Base-by-base conservation (phyloP, 2,797 vertebrate genomes). In the Picus viridis region DNA sequence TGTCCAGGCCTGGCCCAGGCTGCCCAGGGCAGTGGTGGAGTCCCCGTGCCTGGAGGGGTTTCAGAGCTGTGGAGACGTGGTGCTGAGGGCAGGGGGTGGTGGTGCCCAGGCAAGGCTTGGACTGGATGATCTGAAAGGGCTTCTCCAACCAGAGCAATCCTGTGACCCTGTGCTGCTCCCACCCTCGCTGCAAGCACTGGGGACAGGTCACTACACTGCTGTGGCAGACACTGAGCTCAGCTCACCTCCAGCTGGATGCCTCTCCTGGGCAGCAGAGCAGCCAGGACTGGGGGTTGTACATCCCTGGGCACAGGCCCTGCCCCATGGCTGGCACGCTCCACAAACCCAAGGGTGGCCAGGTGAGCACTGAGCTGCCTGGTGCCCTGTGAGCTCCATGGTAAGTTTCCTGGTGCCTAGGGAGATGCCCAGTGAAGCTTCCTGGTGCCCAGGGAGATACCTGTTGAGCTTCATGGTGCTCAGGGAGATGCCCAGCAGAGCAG, bases 141-240 rank as follows among this genome's bases (percentile, higher is more conserved):
- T 29, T 18, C 30, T 16, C 54, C 16, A 56, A 56, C 27, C 53
- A 16, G 17, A 56, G 10, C 53, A 15, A 17, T 29, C 16, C 54
- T 56, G 54, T 29, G 27, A 29, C 10, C 27, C 53, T 56, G 15
- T 29, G 54, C 27, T 29, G 54, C 30, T 17, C 62, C 56, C 47
- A 26, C 18, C 30, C 75, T 47, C 53, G 56, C 5, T 1, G 6
- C 63, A 69, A 22, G 29, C 2, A 1, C 73, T 41, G 26, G 1
- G 0, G 69, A 30, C 16, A 30, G 1, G 2, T 2, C 3, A 18
- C 67, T 36, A 13, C 6, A 17, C 4, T 22, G 51, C 70, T 62
- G 23, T 17, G 36, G 59, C 0, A 39, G 67, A 20, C 27, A n/a
- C 15, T 7, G 26, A 74, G 58, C 54, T 73, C 70, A 58, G 53